A percentile compares a stretch with the other conserved stretches of the same genome.
Conservation (phyloP, 2,888 invertebrate species). For the Dynastes grantii region DNA sequence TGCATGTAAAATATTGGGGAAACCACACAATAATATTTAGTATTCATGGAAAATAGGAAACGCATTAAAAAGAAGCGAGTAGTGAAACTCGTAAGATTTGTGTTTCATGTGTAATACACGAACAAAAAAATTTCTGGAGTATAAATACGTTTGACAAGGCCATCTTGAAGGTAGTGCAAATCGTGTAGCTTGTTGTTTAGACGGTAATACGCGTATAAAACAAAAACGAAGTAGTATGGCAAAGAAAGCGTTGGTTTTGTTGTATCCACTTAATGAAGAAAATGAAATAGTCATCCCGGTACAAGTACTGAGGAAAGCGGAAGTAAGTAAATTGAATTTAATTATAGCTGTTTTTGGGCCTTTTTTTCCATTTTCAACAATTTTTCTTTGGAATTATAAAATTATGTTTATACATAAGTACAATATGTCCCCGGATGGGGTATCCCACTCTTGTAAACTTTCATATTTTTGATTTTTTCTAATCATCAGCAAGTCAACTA, state of each 20-base stretch:
- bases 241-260: conserved; percentile 74
- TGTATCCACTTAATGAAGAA: conserved; percentile 93
- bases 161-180: neutral
- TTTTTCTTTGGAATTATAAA: too few relatives aligned
- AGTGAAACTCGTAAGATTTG: neutral
- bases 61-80: neutral
- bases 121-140: neutral
- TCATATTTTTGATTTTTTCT: too few relatives aligned
- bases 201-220: neutral
- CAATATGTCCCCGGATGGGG: too few relatives aligned
- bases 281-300: conserved; percentile 92
- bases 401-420: too few relatives aligned
- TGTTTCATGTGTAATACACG: neutral
- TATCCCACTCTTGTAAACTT: too few relatives aligned
- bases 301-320: conserved; percentile 89
- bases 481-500: too few relatives aligned
- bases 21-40: neutral
- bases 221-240: neutral
- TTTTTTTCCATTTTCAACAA: too few relatives aligned
- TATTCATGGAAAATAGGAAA: neutral
- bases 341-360: neutral
- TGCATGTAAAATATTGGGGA: neutral
- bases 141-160: neutral
- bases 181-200: neutral
- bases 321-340: conserved; percentile 74